Evolutionary conservation across 1,140 invertebrate species (phyloP).

Genomic region (Gonioctena quinquepunctata): DNA sequence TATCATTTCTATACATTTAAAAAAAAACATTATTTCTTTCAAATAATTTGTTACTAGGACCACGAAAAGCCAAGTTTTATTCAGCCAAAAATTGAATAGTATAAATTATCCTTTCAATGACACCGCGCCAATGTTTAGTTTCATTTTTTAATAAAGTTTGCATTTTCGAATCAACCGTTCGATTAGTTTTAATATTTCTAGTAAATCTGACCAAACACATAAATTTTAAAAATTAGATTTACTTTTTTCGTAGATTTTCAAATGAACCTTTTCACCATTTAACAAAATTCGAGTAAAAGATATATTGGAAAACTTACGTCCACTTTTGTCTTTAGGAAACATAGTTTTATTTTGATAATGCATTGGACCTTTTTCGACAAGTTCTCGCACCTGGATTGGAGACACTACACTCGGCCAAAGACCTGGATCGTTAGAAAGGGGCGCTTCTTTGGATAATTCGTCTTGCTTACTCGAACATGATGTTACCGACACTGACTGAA

Average conservation of each 20-base stretch:
- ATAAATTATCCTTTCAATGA: constrained; percentile 36
- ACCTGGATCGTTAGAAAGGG: not conserved
- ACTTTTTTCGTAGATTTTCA: constrained; percentile 1
- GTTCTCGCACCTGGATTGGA: constrained; percentile 4
- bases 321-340: constrained; percentile 10
- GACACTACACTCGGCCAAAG: constrained; percentile 7
- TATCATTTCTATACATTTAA: constrained; percentile 39
- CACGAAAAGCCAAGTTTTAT: constrained; percentile 39
- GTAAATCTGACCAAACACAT: not conserved
- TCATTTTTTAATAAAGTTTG: not conserved
- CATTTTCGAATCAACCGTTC: not conserved
- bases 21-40: constrained; percentile 43
- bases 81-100: constrained; percentile 32
- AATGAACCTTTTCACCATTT: constrained; percentile 9
- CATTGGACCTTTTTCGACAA: not conserved
- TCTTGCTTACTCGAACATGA: constrained; percentile 14
- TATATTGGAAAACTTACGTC: constrained; percentile 11
- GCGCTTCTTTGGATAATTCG: not conserved
- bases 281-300: constrained; percentile 1
- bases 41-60: constrained; percentile 30
- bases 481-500: not conserved
- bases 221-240: constrained; percentile 5
- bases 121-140: constrained; percentile 33
- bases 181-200: not conserved
- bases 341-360: constrained; percentile 7